These are phyloP conservation scores for Tenthredo distinguenda DNA, from an alignment of 2,888 invertebrate species.

Conservation along the genomic window DNA sequence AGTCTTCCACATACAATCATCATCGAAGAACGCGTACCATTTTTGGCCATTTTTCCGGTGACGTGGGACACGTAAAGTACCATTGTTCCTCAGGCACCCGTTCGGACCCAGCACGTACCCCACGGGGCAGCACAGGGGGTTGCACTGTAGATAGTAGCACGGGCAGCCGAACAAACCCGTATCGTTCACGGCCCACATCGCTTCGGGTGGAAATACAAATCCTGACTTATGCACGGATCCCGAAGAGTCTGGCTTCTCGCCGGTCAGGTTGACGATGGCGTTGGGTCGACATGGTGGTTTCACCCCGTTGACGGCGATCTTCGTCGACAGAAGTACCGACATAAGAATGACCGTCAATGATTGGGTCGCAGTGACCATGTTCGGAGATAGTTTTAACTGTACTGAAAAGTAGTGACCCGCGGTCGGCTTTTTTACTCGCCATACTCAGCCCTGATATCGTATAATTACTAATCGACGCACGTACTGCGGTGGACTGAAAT, in stretches of 20 bases:
- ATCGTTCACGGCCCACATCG: not conserved
- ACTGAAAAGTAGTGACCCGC: not conserved
- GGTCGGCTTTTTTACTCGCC: not conserved
- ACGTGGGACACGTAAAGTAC: not conserved
- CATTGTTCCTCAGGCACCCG: not conserved
- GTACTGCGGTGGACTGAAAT: not conserved
- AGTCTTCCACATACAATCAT: not conserved
- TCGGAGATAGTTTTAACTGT: not conserved
- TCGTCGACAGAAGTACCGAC: not conserved
- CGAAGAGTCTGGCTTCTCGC: not conserved
- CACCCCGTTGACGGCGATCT: not conserved
- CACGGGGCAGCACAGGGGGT: not conserved
- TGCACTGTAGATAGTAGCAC: not conserved
- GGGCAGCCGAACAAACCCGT: not conserved
- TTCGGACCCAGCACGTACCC: not conserved
- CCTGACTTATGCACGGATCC: not conserved
- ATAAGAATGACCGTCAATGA: constrained; percentile 62
- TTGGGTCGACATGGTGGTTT: not conserved
- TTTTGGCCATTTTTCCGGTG: not conserved
- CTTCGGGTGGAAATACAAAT: not conserved
- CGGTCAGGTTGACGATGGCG: not conserved
- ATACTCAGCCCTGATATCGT: not conserved
- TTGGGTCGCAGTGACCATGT: not conserved
- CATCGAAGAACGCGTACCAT: not conserved
- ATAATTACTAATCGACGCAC: too few species aligned